These are phyloP conservation scores for Drosophila subquinaria DNA, from an alignment of 2,888 invertebrate species.

Conservation along the genomic window DNA sequence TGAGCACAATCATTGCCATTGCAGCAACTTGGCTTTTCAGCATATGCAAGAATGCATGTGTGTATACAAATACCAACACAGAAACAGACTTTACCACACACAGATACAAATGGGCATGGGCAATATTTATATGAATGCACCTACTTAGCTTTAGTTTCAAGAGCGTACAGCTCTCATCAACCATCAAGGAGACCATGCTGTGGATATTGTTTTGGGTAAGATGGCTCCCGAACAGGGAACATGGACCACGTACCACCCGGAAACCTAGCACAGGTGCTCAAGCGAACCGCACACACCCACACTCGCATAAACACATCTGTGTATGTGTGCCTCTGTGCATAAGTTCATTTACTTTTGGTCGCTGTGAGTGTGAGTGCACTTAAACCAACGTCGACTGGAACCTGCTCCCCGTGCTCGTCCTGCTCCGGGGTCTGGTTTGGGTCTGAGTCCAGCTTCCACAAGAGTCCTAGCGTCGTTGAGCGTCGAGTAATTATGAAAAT, in stretches of 20 bases:
- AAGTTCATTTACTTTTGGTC: slow-evolving; percentile 74
- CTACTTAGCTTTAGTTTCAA: slow-evolving; percentile 81
- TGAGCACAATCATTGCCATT: no score
- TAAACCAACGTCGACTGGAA: slow-evolving; percentile 53
- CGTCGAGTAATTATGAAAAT: slow-evolving; percentile 70
- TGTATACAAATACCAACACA: not conserved
- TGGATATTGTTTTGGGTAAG: slow-evolving; percentile 23
- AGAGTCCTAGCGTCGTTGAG: slow-evolving; percentile 41
- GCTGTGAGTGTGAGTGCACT: slow-evolving; percentile 75
- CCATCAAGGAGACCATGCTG: slow-evolving; percentile 8
- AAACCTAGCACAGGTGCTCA: slow-evolving; percentile 66
- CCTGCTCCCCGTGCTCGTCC: slow-evolving; percentile 17
- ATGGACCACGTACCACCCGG: slow-evolving; percentile 5
- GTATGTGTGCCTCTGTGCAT: slow-evolving; percentile 38
- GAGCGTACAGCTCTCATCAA: slow-evolving; percentile 53
- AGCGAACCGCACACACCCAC: slow-evolving; percentile 58
- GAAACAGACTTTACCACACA: slow-evolving; percentile 4
- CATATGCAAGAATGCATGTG: slow-evolving; percentile 3
- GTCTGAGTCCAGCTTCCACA: slow-evolving; percentile 36
- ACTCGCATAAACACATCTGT: slow-evolving; percentile 34
- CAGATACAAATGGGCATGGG: slow-evolving; percentile 43
- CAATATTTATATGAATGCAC: slow-evolving; percentile 72
- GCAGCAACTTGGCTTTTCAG: slow-evolving; percentile 31
- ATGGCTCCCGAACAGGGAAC: slow-evolving; percentile 1
- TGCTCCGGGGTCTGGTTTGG: slow-evolving; percentile 4